Evolutionary conservation across 2,797 vertebrate species (phyloP), one percentile per base, ranked within the genome.

Genomic region (Xerus rutilus): DNA sequence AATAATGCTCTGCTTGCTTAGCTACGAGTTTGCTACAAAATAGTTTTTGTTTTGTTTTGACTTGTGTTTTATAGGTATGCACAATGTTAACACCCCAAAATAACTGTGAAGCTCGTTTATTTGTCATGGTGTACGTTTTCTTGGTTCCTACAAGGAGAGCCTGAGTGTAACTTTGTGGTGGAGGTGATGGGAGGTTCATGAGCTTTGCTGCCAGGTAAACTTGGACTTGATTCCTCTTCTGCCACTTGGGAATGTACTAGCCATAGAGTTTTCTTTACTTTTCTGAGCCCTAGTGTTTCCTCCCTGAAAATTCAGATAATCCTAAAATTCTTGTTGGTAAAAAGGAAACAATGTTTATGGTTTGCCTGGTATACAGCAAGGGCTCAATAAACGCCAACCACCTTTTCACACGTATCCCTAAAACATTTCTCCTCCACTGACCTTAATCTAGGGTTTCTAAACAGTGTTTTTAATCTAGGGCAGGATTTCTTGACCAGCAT

Each of bases 141-240:
- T 77, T 83, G n/a, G 72, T 82, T 76, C 49, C 69, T 92, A 65
- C 78, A 89, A 96, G 62, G 74, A 74, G 20, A 88, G 18, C 57
- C 59, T 67, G 20, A 25, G 67, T 20, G 78, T 89, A 81, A 52
- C 4, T 7, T 15, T 28, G 23, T 43, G 45, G 45, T 28, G 39
- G 35, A 59, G 43, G 23, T 39, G 72, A 83, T 28, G 64, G 67
- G 49, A 82, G 74, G 32, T 67, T 52, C n/a, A 8, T 52, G 32
- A n/a, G 25, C 47, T 92, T 52, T 81, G 28, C 74, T 86, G 35
- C 59, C 59, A 52, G 85, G 54, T 54, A 76, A 15, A 72, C 57
- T 39, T 73, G 47, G 72, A 73, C n/a, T 70, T 28, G 49, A 82
- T 45, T 14, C 28, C 43, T 83, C 35, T 65, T 81, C 65, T 69